Evolutionary conservation across 2,797 vertebrate genomes (phyloP), one percentile per base, ranked within the genome.

Genomic region (Morelia viridis): DNA sequence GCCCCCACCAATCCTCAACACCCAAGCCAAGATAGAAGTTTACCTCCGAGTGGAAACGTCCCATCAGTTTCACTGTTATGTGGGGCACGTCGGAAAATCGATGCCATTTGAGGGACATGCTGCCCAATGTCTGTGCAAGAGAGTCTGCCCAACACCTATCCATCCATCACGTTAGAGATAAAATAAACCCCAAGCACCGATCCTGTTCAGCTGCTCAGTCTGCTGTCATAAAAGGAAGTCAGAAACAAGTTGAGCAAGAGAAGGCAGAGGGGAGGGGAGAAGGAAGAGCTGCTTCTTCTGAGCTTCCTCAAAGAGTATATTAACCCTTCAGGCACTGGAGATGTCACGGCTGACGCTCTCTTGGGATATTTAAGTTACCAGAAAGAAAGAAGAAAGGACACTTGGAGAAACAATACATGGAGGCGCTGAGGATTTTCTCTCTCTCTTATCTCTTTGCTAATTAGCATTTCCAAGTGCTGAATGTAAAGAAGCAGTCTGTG

Each of bases 21-120:
- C 24, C 10, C 10, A 28, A 53, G 3, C 57, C 12, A 31, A 92
- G 87, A 94, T 85, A 88, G 89, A 0, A 50, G 94, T 98, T 98
- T 99, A 99, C 99, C 99, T 99, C 98, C 68, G 96, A 96, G 71
- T 97, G 96, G 17, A 91, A 92, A 6, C 97, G 95, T 96, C 97
- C 96, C 94, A 97, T 97, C 94, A 98, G 97, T 97, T 94, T 98
- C 96, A 98, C 95, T 26, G 98, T 98, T 97, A 98, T 97, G 71
- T 97, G 97, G 91, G 98, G 98, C 91, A 98, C 97, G 93, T 98
- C 98, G 0, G 97, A 96, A 95, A 98, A 97, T 64, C 96, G 98
- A 94, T 97, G 97, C 98, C 98, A 98, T 87, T 96, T 98, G 41
- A 97, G 89, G 0, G 98, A 98, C 99, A 99, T 99, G 95, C 64